Percentiles rank a stretch among this genome's conserved stretches.
phyloP scores from a whole-genome alignment of 2,888 invertebrate genomes.

The Plemyria rubiginata region DNA sequence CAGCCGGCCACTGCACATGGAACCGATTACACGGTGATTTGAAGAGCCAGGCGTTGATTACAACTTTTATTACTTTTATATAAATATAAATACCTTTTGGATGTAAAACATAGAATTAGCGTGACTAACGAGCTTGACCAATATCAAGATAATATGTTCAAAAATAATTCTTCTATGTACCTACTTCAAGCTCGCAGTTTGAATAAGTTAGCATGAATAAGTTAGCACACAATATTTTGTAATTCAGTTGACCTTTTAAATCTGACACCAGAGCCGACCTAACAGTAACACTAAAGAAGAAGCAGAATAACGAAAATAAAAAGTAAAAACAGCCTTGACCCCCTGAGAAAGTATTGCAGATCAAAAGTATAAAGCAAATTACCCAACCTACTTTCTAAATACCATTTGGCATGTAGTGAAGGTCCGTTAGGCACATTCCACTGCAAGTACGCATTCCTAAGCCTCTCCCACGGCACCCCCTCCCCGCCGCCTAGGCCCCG shows the following conservation, averaged over 20 bases:
- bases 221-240: too few relatives aligned
- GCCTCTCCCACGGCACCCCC: constrained; percentile 32
- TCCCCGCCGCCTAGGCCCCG: constrained; percentile 35
- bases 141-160: background rate
- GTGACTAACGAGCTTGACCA: background rate
- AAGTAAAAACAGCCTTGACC: background rate
- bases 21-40: constrained; percentile 15
- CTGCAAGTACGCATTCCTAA: constrained; percentile 32
- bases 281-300: too few relatives aligned
- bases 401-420: constrained; percentile 24
- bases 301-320: too few relatives aligned
- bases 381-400: constrained; percentile 22
- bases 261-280: too few relatives aligned
- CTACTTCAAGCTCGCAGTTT: too few relatives aligned
- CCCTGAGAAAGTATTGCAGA: background rate
- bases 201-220: too few relatives aligned
- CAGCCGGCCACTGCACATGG: background rate
- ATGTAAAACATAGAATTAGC: background rate
- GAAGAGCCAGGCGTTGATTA: constrained; percentile 7
- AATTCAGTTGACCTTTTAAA: too few relatives aligned
- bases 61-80: constrained; percentile 7
- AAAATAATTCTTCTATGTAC: too few relatives aligned
- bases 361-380: background rate
- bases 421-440: constrained; percentile 30
- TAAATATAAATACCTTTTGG: constrained; percentile 1